phyloP scores from a whole-genome alignment of 2,797 vertebrate genomes.

The Ctenochaetus hawaiiensis region DNA sequence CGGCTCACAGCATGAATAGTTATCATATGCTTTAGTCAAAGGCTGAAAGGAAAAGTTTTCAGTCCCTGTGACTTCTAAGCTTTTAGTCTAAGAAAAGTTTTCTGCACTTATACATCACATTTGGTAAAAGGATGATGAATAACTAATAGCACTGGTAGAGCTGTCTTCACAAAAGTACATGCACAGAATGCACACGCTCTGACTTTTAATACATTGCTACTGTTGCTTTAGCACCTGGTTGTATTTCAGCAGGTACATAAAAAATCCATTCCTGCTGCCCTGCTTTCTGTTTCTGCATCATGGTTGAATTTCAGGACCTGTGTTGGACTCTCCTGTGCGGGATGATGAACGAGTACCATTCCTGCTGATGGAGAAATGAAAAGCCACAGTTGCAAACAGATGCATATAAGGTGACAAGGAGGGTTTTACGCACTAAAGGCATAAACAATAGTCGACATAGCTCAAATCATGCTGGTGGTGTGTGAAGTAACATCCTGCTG shows the following conservation, averaged over 20 bases:
- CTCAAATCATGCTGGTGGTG: slow-evolving; percentile 7
- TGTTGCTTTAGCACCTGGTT: slow-evolving; percentile 50
- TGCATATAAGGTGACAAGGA: background rate
- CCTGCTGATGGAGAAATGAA: slow-evolving; percentile 54
- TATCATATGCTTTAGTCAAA: slow-evolving; percentile 59
- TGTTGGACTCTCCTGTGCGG: slow-evolving; percentile 20
- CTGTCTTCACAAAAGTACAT: slow-evolving; percentile 31
- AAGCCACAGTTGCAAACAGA: slow-evolving; percentile 16
- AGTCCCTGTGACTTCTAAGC: slow-evolving; percentile 60
- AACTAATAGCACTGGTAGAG: slow-evolving; percentile 43
- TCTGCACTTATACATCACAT: slow-evolving; percentile 43
- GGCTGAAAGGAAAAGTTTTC: slow-evolving; percentile 62
- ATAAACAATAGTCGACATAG: slow-evolving; percentile 10
- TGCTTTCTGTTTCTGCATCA: slow-evolving; percentile 30
- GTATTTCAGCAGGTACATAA: slow-evolving; percentile 62
- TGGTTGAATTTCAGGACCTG: slow-evolving; percentile 14
- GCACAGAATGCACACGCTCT: slow-evolving; percentile 17
- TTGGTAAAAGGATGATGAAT: slow-evolving; percentile 55
- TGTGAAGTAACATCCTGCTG: background rate
- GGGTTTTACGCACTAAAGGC: slow-evolving; percentile 12
- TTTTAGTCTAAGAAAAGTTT: slow-evolving; percentile 62
- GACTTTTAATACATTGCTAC: slow-evolving; percentile 43
- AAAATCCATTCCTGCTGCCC: slow-evolving; percentile 61
- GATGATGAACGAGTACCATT: slow-evolving; percentile 35
- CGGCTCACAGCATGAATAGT: slow-evolving; percentile 64